Evolutionary conservation across 2,888 invertebrate genomes (phyloP), one percentile per base, ranked within the genome.

Genomic region (Agrotis exclamationis): DNA sequence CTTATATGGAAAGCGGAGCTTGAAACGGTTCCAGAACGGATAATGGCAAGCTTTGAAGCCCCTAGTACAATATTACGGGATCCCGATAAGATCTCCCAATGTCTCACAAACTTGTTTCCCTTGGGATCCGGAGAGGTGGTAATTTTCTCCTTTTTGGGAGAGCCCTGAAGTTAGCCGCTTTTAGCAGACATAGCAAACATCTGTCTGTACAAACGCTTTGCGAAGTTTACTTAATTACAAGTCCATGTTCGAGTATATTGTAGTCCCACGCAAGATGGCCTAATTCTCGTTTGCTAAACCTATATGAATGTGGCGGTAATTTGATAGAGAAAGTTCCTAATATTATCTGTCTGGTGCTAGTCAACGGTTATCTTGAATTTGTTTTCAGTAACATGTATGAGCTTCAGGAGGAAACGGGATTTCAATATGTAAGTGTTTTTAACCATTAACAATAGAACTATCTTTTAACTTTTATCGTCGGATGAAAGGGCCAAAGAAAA

Each of bases 181-280:
- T 33, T 24, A 9, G 20, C 18, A 76, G 45, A n/a, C 22, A 50
- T 60, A 28, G 47, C 5, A 54, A 54, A 47, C n/a, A 14, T 65
- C 28, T 74, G 18, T 59, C 3, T 62, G 7, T 51, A 62, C 18
- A 18, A 57, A 13, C 33, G 33, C 45, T 60, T 62, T 50, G 54
- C 76, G 22, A 24, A 57, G 11, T 57, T 57, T n/a, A 53, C 47
- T 59, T 62, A 76, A 69, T 56, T 76, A 48, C 22, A 67, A 63
- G 51, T 47, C 76, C 63, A 76, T 63, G 56, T 76, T 66, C 14
- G 58, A 70, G 63, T 57, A 44, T 59, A 64, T 54, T 70, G 50
- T 54, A 18, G n/a, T 57, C 79, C 82, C 56, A 81, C 79, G 63
- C 57, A 47, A 3, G 18, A n/a, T 64, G 59, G 51, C 82, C 63